These are phyloP conservation scores for Ammodytes dubius DNA, from an alignment of 2,113 vertebrate genomes.

Conservation along the genomic window DNA sequence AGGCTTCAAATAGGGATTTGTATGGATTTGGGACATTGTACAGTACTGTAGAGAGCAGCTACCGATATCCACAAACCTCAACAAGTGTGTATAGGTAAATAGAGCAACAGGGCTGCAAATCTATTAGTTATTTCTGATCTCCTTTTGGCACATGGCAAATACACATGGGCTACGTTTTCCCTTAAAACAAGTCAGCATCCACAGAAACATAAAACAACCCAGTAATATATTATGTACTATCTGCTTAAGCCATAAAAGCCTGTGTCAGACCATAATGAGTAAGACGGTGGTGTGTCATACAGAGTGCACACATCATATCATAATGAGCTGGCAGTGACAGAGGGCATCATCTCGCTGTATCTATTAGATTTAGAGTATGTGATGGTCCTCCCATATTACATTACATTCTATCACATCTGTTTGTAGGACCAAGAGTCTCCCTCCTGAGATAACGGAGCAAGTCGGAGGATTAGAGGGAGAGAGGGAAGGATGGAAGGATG, in stretches of 20 bases:
- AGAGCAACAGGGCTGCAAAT: not conserved
- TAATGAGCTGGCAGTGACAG: not conserved
- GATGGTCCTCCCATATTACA: not conserved
- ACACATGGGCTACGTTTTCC: not conserved
- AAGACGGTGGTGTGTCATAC: not conserved
- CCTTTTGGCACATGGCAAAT: too few relatives aligned
- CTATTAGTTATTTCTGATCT: too few relatives aligned
- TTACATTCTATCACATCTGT: constrained; percentile 42
- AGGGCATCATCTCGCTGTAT: not conserved
- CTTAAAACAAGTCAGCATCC: not conserved
- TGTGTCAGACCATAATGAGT: constrained; percentile 16
- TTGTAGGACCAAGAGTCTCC: constrained; percentile 47
- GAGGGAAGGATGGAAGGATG: not conserved
- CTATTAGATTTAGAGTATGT: not conserved
- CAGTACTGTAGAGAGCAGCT: not conserved
- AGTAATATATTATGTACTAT: not conserved
- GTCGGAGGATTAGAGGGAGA: constrained; percentile 37
- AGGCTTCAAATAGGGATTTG: not conserved
- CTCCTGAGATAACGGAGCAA: constrained; percentile 52
- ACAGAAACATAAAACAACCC: too few relatives aligned
- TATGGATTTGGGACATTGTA: not conserved
- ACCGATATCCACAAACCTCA: not conserved
- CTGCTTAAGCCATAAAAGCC: not conserved
- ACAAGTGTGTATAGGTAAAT: not conserved
- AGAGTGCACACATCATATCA: not conserved